A percentile compares a stretch with the other conserved stretches of the same genome.
Evolutionary conservation across 2,888 invertebrate genomes (phyloP).

Genomic region (Parochlus steinenii): DNA sequence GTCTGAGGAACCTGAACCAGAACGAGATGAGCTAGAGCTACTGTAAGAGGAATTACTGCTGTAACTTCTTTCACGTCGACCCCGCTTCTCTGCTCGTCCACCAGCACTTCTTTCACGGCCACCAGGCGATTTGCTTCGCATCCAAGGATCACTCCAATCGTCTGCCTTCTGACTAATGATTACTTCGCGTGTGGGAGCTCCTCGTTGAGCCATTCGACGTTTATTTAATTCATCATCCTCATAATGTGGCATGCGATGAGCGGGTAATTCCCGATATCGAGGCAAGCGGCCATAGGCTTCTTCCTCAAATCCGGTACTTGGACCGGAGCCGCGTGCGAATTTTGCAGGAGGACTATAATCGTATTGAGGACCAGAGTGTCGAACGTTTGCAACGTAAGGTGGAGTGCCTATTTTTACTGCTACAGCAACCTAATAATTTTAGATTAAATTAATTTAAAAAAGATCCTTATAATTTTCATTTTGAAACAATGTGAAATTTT

Average conservation of each 20-base stretch:
- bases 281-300: slow-evolving; percentile 30
- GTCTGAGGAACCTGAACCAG: slow-evolving; percentile 45
- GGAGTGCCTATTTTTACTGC: neutral
- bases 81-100: slow-evolving; percentile 28
- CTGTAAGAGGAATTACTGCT: slow-evolving; percentile 18
- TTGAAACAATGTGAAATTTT: neutral
- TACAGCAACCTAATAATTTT: neutral
- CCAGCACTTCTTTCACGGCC: slow-evolving; percentile 25
- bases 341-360: slow-evolving; percentile 28
- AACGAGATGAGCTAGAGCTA: slow-evolving; percentile 42
- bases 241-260: slow-evolving; percentile 38
- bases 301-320: slow-evolving; percentile 27
- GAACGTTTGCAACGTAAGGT: neutral
- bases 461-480: neutral
- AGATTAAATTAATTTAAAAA: neutral
- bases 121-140: slow-evolving; percentile 52
- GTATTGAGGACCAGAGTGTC: neutral
- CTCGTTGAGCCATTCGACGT: slow-evolving; percentile 26
- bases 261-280: slow-evolving; percentile 35
- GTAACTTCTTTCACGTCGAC: slow-evolving; percentile 23
- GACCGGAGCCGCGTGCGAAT: slow-evolving; percentile 15
- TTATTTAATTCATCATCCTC: slow-evolving; percentile 20
- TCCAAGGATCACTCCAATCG: slow-evolving; percentile 95
- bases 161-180: slow-evolving; percentile 63
- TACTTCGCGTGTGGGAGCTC: slow-evolving; percentile 52